Conservation (phyloP, 2,113 vertebrate genomes). For the Alces alces region DNA sequence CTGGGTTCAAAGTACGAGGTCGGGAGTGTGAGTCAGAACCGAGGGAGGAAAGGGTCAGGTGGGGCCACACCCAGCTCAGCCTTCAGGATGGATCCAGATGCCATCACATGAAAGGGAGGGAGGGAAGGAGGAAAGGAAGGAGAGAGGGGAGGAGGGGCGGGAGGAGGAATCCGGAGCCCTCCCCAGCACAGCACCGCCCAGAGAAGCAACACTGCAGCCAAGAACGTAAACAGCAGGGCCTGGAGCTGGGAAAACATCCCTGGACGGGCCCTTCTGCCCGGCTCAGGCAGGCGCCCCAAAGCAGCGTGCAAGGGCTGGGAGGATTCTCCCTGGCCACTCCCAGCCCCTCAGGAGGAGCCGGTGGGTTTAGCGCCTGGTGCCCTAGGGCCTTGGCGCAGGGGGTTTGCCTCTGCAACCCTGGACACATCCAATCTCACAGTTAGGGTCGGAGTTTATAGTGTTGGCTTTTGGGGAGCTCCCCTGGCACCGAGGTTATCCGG, state of each 20-base stretch:
- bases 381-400: no score
- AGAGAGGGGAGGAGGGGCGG: accelerated
- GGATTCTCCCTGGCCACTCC: accelerated
- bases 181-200: neutral
- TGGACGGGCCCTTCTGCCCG: neutral
- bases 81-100: neutral
- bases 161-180: neutral
- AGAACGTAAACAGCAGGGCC: neutral
- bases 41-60: neutral
- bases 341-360: neutral
- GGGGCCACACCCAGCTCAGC: neutral
- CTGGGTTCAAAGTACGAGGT: neutral
- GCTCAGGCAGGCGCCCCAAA: neutral
- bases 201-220: neutral
- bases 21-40: neutral
- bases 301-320: no score
- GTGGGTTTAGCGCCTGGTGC: neutral
- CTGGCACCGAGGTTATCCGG: neutral
- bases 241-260: neutral
- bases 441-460: neutral
- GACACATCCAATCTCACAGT: constrained; percentile 1
- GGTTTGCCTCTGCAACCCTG: neutral
- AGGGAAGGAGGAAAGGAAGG: accelerated
- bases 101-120: neutral
- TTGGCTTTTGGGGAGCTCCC: neutral